Percentiles rank a stretch among this genome's conserved stretches.
Evolutionary conservation across 2,888 invertebrate species (phyloP).

Genomic region (Himalopsyche anomala): DNA sequence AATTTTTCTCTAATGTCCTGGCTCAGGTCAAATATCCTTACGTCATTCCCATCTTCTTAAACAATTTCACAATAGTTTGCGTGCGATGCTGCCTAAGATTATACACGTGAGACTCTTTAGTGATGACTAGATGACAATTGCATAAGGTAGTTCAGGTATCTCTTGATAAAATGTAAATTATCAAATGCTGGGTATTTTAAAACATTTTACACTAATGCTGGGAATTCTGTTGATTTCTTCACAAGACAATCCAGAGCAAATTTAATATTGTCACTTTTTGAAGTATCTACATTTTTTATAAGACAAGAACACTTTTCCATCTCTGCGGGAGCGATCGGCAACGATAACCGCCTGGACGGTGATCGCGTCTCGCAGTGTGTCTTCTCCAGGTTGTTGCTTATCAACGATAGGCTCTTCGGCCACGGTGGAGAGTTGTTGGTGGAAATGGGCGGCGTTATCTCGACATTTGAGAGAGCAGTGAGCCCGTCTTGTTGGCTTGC

Average conservation of each 20-base stretch:
- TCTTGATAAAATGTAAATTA: not conserved
- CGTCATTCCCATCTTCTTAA: no score
- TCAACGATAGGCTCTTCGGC: constrained; percentile 61
- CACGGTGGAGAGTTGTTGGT: constrained; percentile 63
- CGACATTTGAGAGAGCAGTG: constrained; percentile 61
- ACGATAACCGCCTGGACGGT: constrained; percentile 35
- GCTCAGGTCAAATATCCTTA: no score
- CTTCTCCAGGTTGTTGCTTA: constrained; percentile 58
- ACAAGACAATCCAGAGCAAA: constrained; percentile 56
- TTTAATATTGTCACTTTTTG: constrained; percentile 56
- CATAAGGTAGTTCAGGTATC: not conserved
- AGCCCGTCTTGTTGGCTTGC: constrained; percentile 64
- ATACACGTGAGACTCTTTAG: no score
- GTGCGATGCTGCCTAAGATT: no score
- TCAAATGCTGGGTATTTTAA: no score
- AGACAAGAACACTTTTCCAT: constrained; percentile 55
- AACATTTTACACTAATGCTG: constrained; percentile 51
- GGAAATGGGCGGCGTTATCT: constrained; percentile 63
- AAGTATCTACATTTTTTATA: constrained; percentile 55
- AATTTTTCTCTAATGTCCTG: no score
- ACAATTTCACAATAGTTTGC: no score
- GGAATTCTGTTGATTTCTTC: constrained; percentile 48
- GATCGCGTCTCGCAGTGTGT: constrained; percentile 24
- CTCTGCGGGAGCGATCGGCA: constrained; percentile 18
- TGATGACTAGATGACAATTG: no score